Evolutionary conservation across 2,113 vertebrate genomes (phyloP).

Genomic region (Athene noctua): DNA sequence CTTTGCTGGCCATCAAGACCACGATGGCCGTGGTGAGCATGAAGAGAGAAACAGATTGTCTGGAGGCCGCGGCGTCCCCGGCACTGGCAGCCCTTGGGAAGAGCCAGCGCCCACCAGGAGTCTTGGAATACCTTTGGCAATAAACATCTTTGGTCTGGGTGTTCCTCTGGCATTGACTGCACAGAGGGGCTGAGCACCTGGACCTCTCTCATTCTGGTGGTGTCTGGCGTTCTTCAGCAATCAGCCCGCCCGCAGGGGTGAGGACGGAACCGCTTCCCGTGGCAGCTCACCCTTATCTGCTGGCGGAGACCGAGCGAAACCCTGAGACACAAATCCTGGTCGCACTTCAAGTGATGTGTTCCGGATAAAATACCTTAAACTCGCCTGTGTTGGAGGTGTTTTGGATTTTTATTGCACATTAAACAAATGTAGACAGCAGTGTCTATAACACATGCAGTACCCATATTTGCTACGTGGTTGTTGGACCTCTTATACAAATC

Average conservation of each 20-base stretch:
- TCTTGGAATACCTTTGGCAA: neutral
- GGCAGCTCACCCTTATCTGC: neutral
- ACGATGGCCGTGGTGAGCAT: neutral
- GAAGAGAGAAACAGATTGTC: neutral
- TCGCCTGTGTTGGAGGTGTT: neutral
- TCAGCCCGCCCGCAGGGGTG: neutral
- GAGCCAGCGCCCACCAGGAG: neutral
- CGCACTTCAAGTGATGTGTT: neutral
- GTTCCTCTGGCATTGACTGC: neutral
- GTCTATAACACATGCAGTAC: neutral
- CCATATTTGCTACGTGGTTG: neutral
- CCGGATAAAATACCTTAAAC: neutral
- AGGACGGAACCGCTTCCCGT: rapidly evolving
- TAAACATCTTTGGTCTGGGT: neutral
- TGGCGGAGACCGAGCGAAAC: neutral
- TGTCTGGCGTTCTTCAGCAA: neutral
- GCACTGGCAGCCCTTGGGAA: neutral
- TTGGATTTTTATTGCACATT: neutral
- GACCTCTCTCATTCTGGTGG: neutral
- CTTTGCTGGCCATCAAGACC: neutral
- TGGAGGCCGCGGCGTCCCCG: neutral
- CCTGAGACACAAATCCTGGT: neutral
- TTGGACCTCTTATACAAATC: neutral
- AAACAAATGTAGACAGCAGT: neutral
- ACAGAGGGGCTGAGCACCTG: neutral